Percentiles rank a stretch among this genome's conserved stretches.
Conservation (phyloP, 2,888 invertebrate species). For the Eurytoma adleriae region DNA sequence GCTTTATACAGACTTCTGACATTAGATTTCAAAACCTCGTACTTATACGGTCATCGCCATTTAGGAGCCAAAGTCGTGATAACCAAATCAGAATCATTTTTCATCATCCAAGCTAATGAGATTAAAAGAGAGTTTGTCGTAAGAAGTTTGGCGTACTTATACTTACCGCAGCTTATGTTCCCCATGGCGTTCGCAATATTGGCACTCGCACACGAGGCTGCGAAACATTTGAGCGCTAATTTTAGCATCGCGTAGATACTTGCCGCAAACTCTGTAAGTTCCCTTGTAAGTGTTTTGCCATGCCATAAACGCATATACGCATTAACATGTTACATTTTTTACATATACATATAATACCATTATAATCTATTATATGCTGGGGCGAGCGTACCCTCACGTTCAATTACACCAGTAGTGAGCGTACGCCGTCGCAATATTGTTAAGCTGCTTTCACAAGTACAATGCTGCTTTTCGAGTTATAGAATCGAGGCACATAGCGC, state of each 20-base stretch:
- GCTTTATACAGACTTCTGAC: slow-evolving; percentile 38
- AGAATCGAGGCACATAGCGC: slow-evolving; percentile 16
- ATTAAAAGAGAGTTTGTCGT: not conserved
- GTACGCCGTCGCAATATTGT: slow-evolving; percentile 26
- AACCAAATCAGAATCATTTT: slow-evolving; percentile 22
- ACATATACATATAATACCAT: slow-evolving; percentile 7
- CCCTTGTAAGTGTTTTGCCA: slow-evolving; percentile 56
- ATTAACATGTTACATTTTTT: not conserved
- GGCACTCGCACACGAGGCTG: slow-evolving; percentile 37
- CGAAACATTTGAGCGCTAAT: slow-evolving; percentile 52
- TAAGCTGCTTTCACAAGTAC: slow-evolving; percentile 49
- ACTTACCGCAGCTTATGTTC: slow-evolving; percentile 33
- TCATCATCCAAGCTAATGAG: slow-evolving; percentile 31
- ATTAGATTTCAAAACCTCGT: not conserved
- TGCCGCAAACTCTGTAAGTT: slow-evolving; percentile 64
- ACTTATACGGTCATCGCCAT: slow-evolving; percentile 23
- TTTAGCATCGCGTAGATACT: slow-evolving; percentile 50
- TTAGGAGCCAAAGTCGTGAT: slow-evolving; percentile 26
- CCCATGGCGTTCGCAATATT: slow-evolving; percentile 36
- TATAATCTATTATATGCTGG: not conserved
- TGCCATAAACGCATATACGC: slow-evolving; percentile 13
- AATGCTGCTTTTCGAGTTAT: slow-evolving; percentile 52
- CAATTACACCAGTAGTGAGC: slow-evolving; percentile 27
- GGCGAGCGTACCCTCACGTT: not conserved
- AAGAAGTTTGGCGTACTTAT: slow-evolving; percentile 10